A percentile compares a stretch with the other conserved stretches of the same genome.
phyloP scores from a whole-genome alignment of 2,113 vertebrate species.

The Oceanodroma tethys region DNA sequence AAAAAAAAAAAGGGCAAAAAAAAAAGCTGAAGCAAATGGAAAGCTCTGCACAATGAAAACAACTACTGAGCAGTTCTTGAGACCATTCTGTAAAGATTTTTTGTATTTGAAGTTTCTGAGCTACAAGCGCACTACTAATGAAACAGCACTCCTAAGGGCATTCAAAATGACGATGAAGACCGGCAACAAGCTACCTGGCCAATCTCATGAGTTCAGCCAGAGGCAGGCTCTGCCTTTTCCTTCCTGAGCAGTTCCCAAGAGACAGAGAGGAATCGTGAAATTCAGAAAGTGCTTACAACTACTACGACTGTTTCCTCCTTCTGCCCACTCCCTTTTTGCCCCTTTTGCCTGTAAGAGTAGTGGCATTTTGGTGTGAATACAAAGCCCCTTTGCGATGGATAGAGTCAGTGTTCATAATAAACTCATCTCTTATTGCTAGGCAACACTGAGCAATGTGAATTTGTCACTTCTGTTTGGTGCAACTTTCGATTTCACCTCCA shows the following conservation, averaged over 20 bases:
- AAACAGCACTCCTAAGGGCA: not conserved
- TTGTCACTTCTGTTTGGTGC: conserved; percentile 82
- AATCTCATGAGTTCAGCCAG: not conserved
- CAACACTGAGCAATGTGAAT: conserved; percentile 82
- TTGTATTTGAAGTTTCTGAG: not conserved
- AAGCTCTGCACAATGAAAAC: not conserved
- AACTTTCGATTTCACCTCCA: conserved; percentile 84
- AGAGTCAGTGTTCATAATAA: conserved; percentile 75
- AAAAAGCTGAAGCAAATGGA: not conserved
- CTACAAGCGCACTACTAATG: not conserved
- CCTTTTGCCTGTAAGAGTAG: conserved; percentile 28
- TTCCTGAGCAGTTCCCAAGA: not conserved
- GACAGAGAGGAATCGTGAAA: not conserved
- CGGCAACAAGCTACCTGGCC: not conserved
- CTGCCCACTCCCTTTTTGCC: conserved; percentile 28
- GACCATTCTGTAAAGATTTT: not conserved
- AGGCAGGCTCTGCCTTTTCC: not conserved
- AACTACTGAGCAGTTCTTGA: not conserved
- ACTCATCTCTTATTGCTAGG: conserved; percentile 81
- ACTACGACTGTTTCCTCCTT: not conserved
- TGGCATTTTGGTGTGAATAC: conserved; percentile 54
- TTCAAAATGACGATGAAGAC: not conserved
- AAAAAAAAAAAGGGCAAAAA: no score
- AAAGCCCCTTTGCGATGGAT: conserved; percentile 54
- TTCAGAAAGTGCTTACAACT: conserved; percentile 10